Base-by-base conservation (phyloP, 1,140 invertebrate genomes). In the Bombus sylvicola region DNA sequence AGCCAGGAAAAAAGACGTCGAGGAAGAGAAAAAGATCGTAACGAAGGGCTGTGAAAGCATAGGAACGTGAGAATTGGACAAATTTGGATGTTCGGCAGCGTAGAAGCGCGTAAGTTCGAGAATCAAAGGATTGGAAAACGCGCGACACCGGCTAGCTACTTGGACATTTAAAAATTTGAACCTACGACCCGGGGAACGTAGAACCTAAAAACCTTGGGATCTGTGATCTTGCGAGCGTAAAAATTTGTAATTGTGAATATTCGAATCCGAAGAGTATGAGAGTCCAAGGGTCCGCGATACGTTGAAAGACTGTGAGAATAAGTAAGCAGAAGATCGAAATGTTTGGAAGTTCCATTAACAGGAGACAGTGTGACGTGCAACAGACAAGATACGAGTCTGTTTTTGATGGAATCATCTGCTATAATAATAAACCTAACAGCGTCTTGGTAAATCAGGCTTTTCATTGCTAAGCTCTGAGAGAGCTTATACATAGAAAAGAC, bases 401-500 rank as follows among this genome's bases (percentile, higher is more conserved):
- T 39, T 77, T 77, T 41, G 75, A 39, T 62, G 37, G 75, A 62
- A 57, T 59, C 57, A 77, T 77, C 53, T 62, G 75, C n/a, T 77
- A 39, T 10, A 28, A 77, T 62, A 34, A 77, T 31, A 28, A 47
- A 74, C n/a, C 22, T n/a, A 37, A 25, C 13, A 15, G 12, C 25
- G n/a, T 25, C 25, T 62, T 25, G 13, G 10, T 59, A 15, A 37
- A 9, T 39, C 74, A 12, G 25, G 39, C 13, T 37, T 37, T 59
- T 28, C 43, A 22, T 25, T n/a, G 8, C 28, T 43, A 43, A 15
- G 18, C 15, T 15, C 39, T n/a, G 10, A 12, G 34, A 39, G 22
- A 31, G 15, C 15, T 22, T 22, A 22, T 0, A 9, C 13, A 10
- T 18, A 37, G 18, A 5, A 3, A 5, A 9, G 2, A 31, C 8